These are phyloP conservation scores for Smutsia temminckii DNA, from an alignment of 2,797 vertebrate genomes.

Conservation along the genomic window DNA sequence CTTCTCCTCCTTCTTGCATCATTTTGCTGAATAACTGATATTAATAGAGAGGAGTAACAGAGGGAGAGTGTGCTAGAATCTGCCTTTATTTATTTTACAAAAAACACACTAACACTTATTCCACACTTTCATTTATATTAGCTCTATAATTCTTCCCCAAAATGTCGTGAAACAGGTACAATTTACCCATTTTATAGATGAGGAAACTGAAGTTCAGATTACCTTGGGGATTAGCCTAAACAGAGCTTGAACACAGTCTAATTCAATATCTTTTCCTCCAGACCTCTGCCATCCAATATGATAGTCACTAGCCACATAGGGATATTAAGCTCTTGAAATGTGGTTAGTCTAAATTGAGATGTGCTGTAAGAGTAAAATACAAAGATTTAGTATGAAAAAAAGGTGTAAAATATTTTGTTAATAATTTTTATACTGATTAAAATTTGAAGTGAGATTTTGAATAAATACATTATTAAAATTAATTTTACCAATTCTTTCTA, in stretches of 20 bases:
- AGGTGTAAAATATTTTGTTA: neutral
- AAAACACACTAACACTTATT: neutral
- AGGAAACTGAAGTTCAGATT: neutral
- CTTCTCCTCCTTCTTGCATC: neutral
- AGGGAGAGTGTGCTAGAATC: neutral
- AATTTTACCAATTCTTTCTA: conserved; percentile 1
- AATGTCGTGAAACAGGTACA: neutral
- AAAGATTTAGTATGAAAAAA: neutral
- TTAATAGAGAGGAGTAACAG: neutral
- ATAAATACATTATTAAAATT: conserved; percentile 11
- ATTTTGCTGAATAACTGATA: neutral
- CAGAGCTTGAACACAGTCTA: neutral
- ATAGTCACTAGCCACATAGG: neutral
- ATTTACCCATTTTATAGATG: neutral
- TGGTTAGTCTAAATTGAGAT: neutral
- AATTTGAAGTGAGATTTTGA: neutral
- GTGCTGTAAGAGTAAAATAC: neutral
- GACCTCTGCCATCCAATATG: neutral
- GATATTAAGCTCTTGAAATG: neutral
- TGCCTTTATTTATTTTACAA: neutral
- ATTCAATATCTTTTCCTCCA: neutral
- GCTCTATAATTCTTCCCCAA: neutral
- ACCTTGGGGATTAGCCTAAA: neutral
- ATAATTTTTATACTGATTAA: neutral
- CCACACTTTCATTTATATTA: neutral